Conservation (phyloP, 2,113 vertebrate species). For the Acanthisitta chloris region DNA sequence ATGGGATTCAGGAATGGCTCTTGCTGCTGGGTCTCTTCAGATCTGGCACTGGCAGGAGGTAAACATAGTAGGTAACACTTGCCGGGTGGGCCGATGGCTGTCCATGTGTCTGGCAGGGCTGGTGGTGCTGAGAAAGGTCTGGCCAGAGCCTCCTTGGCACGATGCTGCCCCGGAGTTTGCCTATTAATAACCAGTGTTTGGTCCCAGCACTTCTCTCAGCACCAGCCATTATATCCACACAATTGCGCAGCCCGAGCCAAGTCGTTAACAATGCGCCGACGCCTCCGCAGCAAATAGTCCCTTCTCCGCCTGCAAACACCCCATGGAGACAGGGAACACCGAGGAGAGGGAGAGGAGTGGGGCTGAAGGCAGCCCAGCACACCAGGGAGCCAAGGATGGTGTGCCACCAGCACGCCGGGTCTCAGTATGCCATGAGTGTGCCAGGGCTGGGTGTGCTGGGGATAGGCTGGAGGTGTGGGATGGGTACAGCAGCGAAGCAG, state of each 20-base stretch:
- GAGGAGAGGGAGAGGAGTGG: not conserved
- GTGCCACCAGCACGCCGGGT: accelerated
- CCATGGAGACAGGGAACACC: not conserved
- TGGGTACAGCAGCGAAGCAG: accelerated
- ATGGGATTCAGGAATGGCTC: not conserved
- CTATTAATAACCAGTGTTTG: conserved; percentile 37
- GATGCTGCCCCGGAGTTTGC: accelerated
- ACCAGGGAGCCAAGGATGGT: not conserved
- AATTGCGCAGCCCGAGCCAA: conserved; percentile 56
- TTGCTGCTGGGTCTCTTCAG: not conserved
- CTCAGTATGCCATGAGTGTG: not conserved
- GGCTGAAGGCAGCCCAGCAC: not conserved
- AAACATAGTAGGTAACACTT: not conserved
- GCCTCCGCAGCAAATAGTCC: not conserved
- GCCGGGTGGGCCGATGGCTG: not conserved
- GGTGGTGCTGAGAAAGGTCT: not conserved
- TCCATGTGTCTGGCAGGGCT: accelerated
- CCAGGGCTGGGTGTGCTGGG: accelerated
- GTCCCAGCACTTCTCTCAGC: conserved; percentile 12
- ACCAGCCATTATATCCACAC: conserved; percentile 45
- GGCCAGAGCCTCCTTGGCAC: not conserved
- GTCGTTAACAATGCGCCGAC: not conserved
- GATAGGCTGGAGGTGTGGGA: not conserved
- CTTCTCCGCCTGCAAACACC: not conserved
- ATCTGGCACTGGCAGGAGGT: not conserved